Conservation (phyloP, 2,888 invertebrate genomes). For the Sphecodes monilicornis region DNA sequence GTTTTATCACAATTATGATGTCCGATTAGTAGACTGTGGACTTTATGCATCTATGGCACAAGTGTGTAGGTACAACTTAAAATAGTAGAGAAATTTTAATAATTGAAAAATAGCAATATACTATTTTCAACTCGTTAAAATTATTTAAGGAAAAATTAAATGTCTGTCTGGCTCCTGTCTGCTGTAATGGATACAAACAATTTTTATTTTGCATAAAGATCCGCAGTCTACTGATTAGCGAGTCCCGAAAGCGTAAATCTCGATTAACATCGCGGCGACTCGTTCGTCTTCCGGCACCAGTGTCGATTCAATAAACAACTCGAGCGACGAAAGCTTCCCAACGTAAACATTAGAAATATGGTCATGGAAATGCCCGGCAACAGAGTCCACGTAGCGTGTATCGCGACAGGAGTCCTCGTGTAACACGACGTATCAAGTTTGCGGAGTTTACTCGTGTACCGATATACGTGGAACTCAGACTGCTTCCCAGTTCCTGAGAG, state of each 20-base stretch:
- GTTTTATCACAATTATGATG: background rate
- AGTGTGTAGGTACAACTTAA: too few relatives aligned
- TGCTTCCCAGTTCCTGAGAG: conserved; percentile 68
- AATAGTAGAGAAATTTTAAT: too few relatives aligned
- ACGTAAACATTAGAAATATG: conserved; percentile 35
- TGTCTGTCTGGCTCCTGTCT: too few relatives aligned
- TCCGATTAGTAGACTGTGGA: too few relatives aligned
- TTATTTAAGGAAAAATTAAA: too few relatives aligned
- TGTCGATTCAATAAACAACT: background rate
- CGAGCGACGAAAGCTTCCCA: background rate
- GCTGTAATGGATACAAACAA: too few relatives aligned
- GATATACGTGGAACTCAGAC: conserved; percentile 63
- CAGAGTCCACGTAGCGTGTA: conserved; percentile 7
- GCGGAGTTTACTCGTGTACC: conserved; percentile 46
- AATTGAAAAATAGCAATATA: too few relatives aligned
- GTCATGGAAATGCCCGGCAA: conserved; percentile 47
- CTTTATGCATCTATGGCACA: too few relatives aligned
- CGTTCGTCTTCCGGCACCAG: background rate
- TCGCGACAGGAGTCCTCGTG: conserved; percentile 26
- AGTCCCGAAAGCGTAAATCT: background rate
- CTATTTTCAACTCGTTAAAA: too few relatives aligned
- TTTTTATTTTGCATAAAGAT: too few relatives aligned
- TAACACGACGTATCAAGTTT: conserved; percentile 52
- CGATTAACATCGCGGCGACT: background rate
- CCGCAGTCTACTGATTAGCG: too few relatives aligned